Evolutionary conservation across 2,113 vertebrate genomes (phyloP).

Genomic region (Pseudorasbora parva): DNA sequence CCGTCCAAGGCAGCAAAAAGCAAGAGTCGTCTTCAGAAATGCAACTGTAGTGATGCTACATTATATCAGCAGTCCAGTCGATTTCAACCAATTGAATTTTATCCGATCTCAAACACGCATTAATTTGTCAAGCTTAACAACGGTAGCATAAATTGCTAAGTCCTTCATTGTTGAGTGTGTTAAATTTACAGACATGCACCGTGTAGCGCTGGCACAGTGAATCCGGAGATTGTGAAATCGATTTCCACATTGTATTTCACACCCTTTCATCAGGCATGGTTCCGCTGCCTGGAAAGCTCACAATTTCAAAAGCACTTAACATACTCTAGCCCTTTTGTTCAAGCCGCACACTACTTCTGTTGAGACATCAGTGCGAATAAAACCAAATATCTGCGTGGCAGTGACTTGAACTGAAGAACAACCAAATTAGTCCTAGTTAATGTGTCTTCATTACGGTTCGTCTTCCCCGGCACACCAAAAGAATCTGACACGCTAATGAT

Average conservation of each 20-base stretch:
- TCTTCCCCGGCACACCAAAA: slow-evolving; percentile 62
- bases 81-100: slow-evolving; percentile 59
- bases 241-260: slow-evolving; percentile 83
- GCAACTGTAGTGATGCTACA: slow-evolving; percentile 56
- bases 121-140: slow-evolving; percentile 67
- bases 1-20: slow-evolving; percentile 40
- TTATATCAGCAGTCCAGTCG: slow-evolving; percentile 60
- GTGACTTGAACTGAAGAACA: slow-evolving; percentile 81
- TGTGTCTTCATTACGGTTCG: slow-evolving; percentile 75
- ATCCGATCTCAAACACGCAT: slow-evolving; percentile 67
- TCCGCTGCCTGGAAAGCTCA: slow-evolving; percentile 75
- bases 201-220: slow-evolving; percentile 65
- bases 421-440: slow-evolving; percentile 82
- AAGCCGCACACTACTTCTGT: slow-evolving; percentile 81
- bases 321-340: slow-evolving; percentile 81
- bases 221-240: slow-evolving; percentile 78
- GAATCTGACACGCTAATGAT: slow-evolving; percentile 76
- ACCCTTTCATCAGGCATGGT: slow-evolving; percentile 78
- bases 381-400: slow-evolving; percentile 76
- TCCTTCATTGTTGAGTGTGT: slow-evolving; percentile 66
- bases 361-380: slow-evolving; percentile 81
- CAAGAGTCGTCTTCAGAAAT: slow-evolving; percentile 51
- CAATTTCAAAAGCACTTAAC: slow-evolving; percentile 85
- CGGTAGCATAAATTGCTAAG: slow-evolving; percentile 56
- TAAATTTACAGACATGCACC: slow-evolving; percentile 69